A percentile compares a stretch with the other conserved stretches of the same genome.
phyloP scores from a whole-genome alignment of 2,888 invertebrate species.

The Heliothis peltigera region DNA sequence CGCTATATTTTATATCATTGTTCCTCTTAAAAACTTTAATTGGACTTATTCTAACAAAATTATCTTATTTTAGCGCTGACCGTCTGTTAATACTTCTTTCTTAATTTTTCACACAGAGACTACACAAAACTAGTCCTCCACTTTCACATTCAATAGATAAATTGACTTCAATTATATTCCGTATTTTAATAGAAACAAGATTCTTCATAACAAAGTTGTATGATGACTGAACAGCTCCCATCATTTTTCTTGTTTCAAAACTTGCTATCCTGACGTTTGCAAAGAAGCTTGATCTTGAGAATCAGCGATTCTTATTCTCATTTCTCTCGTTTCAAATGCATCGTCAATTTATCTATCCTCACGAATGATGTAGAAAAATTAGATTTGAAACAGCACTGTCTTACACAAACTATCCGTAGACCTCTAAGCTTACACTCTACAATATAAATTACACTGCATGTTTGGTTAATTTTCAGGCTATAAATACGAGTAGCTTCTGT shows the following conservation, averaged over 20 bases:
- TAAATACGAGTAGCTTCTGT: no score
- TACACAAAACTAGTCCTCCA: slow-evolving; percentile 40
- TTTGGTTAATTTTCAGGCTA: neutral
- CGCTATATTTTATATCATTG: slow-evolving; percentile 21
- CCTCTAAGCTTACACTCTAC: slow-evolving; percentile 25
- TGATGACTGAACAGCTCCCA: no score
- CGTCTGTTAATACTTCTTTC: slow-evolving; percentile 26
- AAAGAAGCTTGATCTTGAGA: neutral
- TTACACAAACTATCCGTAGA: slow-evolving; percentile 27
- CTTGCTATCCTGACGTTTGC: neutral
- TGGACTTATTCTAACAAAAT: slow-evolving; percentile 42
- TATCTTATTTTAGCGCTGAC: slow-evolving; percentile 39
- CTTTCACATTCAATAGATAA: slow-evolving; percentile 36
- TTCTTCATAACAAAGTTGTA: no score
- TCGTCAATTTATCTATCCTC: slow-evolving; percentile 48
- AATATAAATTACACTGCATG: slow-evolving; percentile 18
- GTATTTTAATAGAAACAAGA: no score
- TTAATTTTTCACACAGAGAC: slow-evolving; percentile 23
- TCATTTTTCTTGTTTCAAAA: no score
- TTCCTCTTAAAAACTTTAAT: slow-evolving; percentile 32
- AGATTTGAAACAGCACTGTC: slow-evolving; percentile 10
- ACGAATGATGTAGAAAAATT: slow-evolving; percentile 12
- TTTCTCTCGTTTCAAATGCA: neutral
- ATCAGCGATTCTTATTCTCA: neutral
- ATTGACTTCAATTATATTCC: slow-evolving; percentile 21